phyloP scores from a whole-genome alignment of 2,113 vertebrate genomes.

The Rhinoptilus africanus region DNA sequence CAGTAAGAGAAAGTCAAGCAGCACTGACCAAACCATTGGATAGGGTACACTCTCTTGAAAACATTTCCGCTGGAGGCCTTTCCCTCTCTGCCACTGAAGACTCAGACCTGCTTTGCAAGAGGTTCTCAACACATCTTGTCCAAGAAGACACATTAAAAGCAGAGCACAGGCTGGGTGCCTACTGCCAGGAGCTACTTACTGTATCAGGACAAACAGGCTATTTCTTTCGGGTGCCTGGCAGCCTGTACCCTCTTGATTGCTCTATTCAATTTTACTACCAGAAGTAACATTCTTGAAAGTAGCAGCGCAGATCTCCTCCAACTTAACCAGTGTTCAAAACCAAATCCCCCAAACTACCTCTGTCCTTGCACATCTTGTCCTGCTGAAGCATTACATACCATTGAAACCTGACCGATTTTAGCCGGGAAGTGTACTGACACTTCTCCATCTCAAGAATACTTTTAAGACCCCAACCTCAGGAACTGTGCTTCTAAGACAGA shows the following conservation, averaged over 20 bases:
- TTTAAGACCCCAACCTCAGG: neutral
- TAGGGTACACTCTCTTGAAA: neutral
- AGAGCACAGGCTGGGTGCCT: neutral
- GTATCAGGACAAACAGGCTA: neutral
- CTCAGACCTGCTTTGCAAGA: neutral
- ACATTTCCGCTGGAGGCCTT: neutral
- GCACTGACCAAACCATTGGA: neutral
- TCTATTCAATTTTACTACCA: neutral
- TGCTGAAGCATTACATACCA: neutral
- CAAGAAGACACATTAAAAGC: neutral
- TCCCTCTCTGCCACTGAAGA: neutral
- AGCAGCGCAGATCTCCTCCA: neutral
- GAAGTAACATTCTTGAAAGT: neutral
- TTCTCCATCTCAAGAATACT: neutral
- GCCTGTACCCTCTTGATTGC: neutral
- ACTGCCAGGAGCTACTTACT: neutral
- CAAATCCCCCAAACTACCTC: neutral
- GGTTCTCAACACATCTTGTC: neutral
- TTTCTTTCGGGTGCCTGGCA: neutral
- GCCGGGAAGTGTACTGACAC: neutral
- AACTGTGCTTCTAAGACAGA: neutral
- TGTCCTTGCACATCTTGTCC: neutral
- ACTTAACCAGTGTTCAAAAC: neutral
- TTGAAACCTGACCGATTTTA: neutral
- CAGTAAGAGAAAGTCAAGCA: neutral